A percentile compares a stretch with the other conserved stretches of the same genome.
Conservation (phyloP, 2,113 vertebrate species). For the Hemibagrus wyckioides region DNA sequence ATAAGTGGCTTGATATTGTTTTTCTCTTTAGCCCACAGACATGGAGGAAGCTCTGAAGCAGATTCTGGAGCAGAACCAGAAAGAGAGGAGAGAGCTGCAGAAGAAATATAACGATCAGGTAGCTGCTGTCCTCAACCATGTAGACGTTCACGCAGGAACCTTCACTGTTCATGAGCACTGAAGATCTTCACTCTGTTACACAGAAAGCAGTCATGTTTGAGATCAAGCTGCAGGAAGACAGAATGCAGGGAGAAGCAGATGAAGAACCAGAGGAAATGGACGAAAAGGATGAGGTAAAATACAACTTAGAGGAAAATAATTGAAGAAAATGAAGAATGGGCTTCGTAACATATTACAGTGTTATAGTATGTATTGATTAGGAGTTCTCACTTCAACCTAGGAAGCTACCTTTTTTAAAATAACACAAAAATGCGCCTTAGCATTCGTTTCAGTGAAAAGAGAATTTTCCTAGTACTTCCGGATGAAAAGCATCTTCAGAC, state of each 20-base stretch:
- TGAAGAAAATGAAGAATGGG: no score
- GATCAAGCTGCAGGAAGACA: slow-evolving; percentile 76
- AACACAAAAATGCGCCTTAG: no score
- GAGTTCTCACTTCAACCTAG: no score
- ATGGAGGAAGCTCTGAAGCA: slow-evolving; percentile 68
- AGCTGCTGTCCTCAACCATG: background rate
- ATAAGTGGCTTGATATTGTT: no score
- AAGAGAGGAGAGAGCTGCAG: slow-evolving; percentile 61
- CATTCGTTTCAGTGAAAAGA: background rate
- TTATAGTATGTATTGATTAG: background rate
- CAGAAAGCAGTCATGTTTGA: slow-evolving; percentile 90
- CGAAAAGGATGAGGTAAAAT: slow-evolving; percentile 14
- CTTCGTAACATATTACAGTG: background rate
- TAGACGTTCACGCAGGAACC: background rate
- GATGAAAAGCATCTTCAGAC: background rate
- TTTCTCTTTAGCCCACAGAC: slow-evolving; percentile 66
- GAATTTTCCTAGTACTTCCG: background rate
- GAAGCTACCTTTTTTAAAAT: no score
- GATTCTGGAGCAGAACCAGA: slow-evolving; percentile 63
- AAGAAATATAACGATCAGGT: slow-evolving; percentile 74
- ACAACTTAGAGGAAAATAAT: background rate
- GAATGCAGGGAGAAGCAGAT: slow-evolving; percentile 35
- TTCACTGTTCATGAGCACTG: background rate
- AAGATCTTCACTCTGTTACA: slow-evolving; percentile 31
- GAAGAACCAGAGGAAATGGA: slow-evolving; percentile 29